Evolutionary conservation across 2,113 vertebrate species (phyloP), one percentile per base, ranked within the genome.

Genomic region (Oreochromis spilurus): DNA sequence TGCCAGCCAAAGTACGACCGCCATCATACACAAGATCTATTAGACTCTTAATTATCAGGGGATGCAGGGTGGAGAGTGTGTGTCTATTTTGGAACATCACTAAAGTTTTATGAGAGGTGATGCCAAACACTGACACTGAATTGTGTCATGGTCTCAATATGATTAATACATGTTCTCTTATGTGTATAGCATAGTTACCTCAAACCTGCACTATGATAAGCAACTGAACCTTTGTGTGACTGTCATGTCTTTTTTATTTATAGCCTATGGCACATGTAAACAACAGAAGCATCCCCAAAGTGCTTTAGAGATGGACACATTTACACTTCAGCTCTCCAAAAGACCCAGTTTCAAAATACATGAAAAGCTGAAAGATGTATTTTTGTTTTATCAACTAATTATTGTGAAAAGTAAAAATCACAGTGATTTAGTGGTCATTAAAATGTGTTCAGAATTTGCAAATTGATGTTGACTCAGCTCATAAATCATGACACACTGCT

Each of bases 1-100:
- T 99, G 97, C 96, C 97, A 98, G 97, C 97, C 94, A 97, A 97
- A 83, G 97, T 97, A 84, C 96, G 97, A 96, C 97, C 97, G 96
- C 14, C 55, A 31, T 48, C 94, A 94, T 96, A 96, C 96, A 12
- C 86, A 81, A 52, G 40, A 97, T 97, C 97, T 97, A 97, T 98
- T 97, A 97, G 96, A 95, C 95, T 97, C 96, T 97, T 97, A 96
- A 97, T 97, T 97, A 97, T 97, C 96, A 96, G 95, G 96, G 96
- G 97, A 97, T 96, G 96, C 58, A 60, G 38, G 31, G 5, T 10
- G n/a, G 29, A 17, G 36, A 21, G 34, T 84, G 70, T 40, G 34
- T 55, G 36, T 88, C 38, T 83, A 29, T 75, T 77, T 77, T 77
- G 72, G 26, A 77, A 77, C 19, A 16, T 50, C 9, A 75, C 72